A percentile compares a stretch with the other conserved stretches of the same genome.
phyloP scores from a whole-genome alignment of 1,140 invertebrate species.

The Sminthurinus signatus region DNA sequence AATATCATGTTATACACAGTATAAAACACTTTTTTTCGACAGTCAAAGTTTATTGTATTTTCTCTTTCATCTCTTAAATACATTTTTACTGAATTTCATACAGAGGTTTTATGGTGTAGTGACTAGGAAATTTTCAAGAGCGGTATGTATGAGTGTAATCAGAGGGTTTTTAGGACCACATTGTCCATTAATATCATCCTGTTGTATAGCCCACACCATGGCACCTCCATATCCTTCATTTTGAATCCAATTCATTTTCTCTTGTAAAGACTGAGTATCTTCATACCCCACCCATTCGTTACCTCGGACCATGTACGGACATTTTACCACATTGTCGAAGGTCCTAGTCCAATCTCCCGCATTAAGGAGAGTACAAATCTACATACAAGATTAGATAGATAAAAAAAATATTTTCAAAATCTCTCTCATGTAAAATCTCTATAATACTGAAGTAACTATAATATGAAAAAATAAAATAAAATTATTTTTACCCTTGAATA shows the following conservation, averaged over 20 bases:
- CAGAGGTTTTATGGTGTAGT: constrained; percentile 54
- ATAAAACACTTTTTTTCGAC: no score
- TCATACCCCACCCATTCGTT: constrained; percentile 92
- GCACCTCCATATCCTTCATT: constrained; percentile 69
- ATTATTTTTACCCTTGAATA: background rate
- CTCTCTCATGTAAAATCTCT: no score
- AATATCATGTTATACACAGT: no score
- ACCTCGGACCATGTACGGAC: constrained; percentile 48
- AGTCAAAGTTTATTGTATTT: no score
- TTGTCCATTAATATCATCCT: constrained; percentile 71
- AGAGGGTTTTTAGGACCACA: constrained; percentile 66
- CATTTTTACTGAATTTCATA: no score
- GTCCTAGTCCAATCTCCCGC: constrained; percentile 41
- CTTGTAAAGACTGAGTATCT: constrained; percentile 65
- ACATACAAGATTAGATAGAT: background rate
- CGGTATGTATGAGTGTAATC: constrained; percentile 62
- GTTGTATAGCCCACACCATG: constrained; percentile 83
- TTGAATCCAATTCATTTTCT: constrained; percentile 80
- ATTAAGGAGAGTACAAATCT: background rate
- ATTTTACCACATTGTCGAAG: constrained; percentile 44
- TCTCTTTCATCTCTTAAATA: no score
- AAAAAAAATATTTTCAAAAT: no score
- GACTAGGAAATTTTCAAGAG: constrained; percentile 65
- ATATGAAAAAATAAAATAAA: no score
- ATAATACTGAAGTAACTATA: no score